A percentile compares a stretch with the other conserved stretches of the same genome.
phyloP scores from a whole-genome alignment of 2,888 invertebrate species.

The Lingula anatina region DNA sequence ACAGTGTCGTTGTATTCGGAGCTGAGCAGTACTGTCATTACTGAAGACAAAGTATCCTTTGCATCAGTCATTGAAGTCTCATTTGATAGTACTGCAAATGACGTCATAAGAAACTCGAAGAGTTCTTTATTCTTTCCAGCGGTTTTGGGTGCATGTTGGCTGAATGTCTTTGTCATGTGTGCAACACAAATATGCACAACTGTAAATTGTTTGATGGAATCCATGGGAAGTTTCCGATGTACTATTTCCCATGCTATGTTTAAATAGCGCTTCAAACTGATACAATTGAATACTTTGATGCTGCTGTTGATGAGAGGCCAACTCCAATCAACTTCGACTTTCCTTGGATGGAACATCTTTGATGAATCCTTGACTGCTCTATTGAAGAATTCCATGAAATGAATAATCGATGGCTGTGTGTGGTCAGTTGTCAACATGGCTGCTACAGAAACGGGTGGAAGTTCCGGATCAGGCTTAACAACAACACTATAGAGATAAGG shows the following conservation, averaged over 20 bases:
- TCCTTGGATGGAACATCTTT: not conserved
- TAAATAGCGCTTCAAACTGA: constrained; percentile 4
- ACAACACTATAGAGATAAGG: constrained; percentile 8
- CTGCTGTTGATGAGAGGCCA: constrained; percentile 4
- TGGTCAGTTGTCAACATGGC: constrained; percentile 5
- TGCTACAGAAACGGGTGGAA: constrained; percentile 3
- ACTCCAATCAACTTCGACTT: constrained; percentile 7
- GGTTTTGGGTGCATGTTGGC: not conserved
- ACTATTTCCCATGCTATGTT: not conserved
- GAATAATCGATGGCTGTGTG: not conserved
- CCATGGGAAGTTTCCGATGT: not conserved
- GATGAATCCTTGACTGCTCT: not conserved
- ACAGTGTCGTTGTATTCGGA: no score
- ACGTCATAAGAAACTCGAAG: not conserved
- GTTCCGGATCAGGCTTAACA: constrained; percentile 7
- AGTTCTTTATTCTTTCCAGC: not conserved
- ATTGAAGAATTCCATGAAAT: not conserved
- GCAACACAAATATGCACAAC: constrained; percentile 4
- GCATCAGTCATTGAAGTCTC: not conserved
- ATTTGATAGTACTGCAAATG: not conserved
- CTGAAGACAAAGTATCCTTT: not conserved
- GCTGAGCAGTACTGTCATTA: not conserved
- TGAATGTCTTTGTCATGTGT: constrained; percentile 3
- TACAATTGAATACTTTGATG: constrained; percentile 3
- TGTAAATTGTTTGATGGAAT: not conserved